Base-by-base conservation (phyloP, 1,140 invertebrate genomes). In the Metopolophium dirhodum region DNA sequence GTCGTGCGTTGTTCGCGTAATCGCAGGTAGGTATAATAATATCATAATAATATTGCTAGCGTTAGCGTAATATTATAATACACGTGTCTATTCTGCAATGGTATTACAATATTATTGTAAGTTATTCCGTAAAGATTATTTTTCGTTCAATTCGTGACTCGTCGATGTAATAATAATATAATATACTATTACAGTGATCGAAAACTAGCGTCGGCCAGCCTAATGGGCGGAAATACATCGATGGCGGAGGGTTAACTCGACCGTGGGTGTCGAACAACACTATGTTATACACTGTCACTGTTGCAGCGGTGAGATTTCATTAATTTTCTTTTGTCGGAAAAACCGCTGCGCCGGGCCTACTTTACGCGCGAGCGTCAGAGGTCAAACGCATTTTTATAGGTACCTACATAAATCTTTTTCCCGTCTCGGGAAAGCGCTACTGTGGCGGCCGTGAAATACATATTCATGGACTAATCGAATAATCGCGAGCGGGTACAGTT, bases 401-500 rank as follows among this genome's bases (percentile, higher is more conserved):
- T n/a, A 35, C 22, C 30, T 9, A 88, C 20, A 88, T 51, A 88
- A 35, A 51, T 49, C 45, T n/a, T 88, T 51, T 88, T 35, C 11
- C n/a, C 47, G 30, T 51, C 47, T 22, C 86, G 8, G 47, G 51
- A 88, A 87, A 87, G 45, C 30, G 85, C 49, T 87, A 49, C 41
- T 18, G 2, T 2, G 26, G n/a, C 7, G 47, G 1, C 61, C 30
- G 4, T 18, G 6, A 7, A n/a, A 89, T 54, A 54, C 49, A 37
- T 89, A 89, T 89, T 89, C 87, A 54, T 89, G 49, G 49, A 6
- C 49, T 89, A 54, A 89, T 89, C 87, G 87, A 89, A 89, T 89
- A 54, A 89, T 89, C 47, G 47, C 49, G 35, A 20, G 49, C 45
- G 47, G 23, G 7, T 61, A 30, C 18, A 77, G 83, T 88, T 51